These are phyloP conservation scores for Ophion slaviceki DNA, from an alignment of 2,888 invertebrate species.

Conservation along the genomic window DNA sequence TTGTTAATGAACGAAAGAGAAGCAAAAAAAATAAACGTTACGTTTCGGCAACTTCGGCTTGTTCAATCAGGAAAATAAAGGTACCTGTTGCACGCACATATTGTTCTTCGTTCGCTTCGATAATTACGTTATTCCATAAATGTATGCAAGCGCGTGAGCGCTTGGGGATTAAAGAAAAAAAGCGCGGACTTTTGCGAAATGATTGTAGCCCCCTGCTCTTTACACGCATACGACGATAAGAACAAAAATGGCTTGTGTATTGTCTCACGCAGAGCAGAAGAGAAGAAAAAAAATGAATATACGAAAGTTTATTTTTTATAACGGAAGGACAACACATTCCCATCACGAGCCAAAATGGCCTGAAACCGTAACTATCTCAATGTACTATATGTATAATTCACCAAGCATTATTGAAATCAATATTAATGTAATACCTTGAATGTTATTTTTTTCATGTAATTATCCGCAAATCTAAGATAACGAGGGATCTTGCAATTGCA, in stretches of 20 bases:
- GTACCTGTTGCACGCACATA: conserved; percentile 67
- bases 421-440: conserved; percentile 78
- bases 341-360: conserved; percentile 77
- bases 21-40: conserved; percentile 20
- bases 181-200: conserved; percentile 12
- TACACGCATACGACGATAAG: conserved; percentile 31
- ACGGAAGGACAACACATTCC: conserved; percentile 77
- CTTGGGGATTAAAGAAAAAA: conserved; percentile 1
- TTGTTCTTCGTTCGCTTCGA: conserved; percentile 32
- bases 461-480: conserved; percentile 73
- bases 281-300: conserved; percentile 70
- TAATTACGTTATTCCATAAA: conserved; percentile 41
- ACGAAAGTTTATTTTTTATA: conserved; percentile 79
- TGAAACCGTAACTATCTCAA: conserved; percentile 79
- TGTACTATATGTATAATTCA: conserved; percentile 77
- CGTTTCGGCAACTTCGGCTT: conserved; percentile 58
- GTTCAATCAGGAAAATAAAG: conserved; percentile 70
- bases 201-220: conserved; percentile 14
- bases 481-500: conserved; percentile 69
- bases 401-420: conserved; percentile 77
- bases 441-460: conserved; percentile 80
- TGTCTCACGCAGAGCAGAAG: conserved; percentile 75
- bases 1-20: conserved; percentile 3
- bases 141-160: conserved; percentile 16
- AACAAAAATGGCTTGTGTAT: conserved; percentile 67